phyloP scores from a whole-genome alignment of 64 coral and sea anemone species.

The Pocillopora verrucosa region DNA sequence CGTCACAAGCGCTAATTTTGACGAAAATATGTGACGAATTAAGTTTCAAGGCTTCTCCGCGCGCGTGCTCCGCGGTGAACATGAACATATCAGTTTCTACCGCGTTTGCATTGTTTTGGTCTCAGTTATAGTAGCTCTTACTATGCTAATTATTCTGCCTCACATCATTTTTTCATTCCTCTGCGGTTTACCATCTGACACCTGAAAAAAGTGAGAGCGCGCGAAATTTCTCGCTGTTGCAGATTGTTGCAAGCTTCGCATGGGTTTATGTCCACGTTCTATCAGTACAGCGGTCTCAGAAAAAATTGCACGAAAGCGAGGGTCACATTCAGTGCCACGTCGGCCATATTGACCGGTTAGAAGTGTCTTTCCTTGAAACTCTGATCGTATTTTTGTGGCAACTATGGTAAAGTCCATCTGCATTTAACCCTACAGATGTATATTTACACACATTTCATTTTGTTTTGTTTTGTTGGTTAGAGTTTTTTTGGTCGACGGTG shows the following conservation, averaged over 20 bases:
- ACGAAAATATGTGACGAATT: neutral
- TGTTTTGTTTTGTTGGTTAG: neutral
- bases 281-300: neutral
- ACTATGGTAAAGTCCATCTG: neutral
- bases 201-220: too few species aligned
- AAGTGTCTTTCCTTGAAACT: neutral
- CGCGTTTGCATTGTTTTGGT: too few species aligned
- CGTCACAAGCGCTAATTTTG: neutral
- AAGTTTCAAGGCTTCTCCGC: too few species aligned
- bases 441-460: neutral
- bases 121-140: too few species aligned
- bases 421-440: neutral
- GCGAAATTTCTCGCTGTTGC: too few species aligned
- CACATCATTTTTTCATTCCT: too few species aligned
- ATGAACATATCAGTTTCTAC: too few species aligned
- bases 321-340: conserved; percentile 10
- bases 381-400: neutral
- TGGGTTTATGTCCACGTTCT: neutral
- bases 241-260: neutral
- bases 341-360: conserved; percentile 7
- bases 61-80: too few species aligned
- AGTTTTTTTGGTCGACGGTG: neutral
- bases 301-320: neutral
- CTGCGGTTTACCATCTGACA: too few species aligned
- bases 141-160: too few species aligned